phyloP scores from a whole-genome alignment of 1,140 invertebrate species.

The Drosophila grimshawi region DNA sequence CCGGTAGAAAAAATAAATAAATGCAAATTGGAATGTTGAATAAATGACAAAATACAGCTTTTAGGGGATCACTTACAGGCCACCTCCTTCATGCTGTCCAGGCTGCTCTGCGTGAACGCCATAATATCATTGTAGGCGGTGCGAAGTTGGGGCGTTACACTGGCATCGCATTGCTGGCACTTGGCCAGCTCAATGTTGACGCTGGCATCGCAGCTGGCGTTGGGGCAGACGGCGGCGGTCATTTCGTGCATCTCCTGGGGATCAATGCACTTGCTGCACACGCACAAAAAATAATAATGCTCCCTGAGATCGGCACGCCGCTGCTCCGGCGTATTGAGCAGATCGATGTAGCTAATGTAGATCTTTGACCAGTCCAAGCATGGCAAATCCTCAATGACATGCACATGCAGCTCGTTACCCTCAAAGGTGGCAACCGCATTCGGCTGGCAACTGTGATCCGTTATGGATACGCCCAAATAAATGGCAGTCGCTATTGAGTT shows the following conservation, averaged over 20 bases:
- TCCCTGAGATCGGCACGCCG: constrained; percentile 89
- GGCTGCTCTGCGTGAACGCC: constrained; percentile 88
- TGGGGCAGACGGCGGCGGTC: constrained; percentile 88
- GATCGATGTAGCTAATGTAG: constrained; percentile 93
- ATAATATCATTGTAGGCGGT: constrained; percentile 87
- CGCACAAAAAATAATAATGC: constrained; percentile 94
- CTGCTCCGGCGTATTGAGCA: constrained; percentile 88
- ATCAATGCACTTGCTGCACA: constrained; percentile 90
- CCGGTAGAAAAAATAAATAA: background rate
- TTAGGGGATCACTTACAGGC: constrained; percentile 52
- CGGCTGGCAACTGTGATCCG: constrained; percentile 95
- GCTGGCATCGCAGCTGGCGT: constrained; percentile 86
- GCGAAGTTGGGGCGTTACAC: constrained; percentile 86
- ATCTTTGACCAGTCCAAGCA: constrained; percentile 90
- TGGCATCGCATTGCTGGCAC: constrained; percentile 87
- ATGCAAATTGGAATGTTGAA: no score
- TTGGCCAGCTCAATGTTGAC: constrained; percentile 84
- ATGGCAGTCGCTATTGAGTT: constrained; percentile 92
- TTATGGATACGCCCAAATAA: constrained; percentile 93
- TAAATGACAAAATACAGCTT: no score
- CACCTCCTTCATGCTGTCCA: constrained; percentile 88
- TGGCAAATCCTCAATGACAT: constrained; percentile 89
- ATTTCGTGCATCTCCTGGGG: constrained; percentile 86
- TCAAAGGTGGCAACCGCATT: constrained; percentile 94
- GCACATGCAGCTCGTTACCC: constrained; percentile 90